Percentiles rank a stretch among this genome's conserved stretches.
Evolutionary conservation across 2,888 invertebrate species (phyloP).

Genomic region (Hemithea aestivaria): DNA sequence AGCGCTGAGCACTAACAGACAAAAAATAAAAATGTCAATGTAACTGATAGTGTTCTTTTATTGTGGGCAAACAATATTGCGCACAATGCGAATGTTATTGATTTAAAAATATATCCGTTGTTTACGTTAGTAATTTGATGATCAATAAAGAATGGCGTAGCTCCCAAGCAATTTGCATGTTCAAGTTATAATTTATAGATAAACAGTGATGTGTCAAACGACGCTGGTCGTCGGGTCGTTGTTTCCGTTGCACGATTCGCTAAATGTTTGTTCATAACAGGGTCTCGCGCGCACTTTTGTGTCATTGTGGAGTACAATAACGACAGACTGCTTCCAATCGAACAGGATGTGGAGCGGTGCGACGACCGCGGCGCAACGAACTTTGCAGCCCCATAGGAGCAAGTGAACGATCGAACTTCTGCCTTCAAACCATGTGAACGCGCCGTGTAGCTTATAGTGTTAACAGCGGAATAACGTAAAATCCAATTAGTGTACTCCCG

Average conservation of each 20-base stretch:
- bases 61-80: constrained; percentile 19
- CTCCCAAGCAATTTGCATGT: constrained; percentile 15
- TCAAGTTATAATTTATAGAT: constrained; percentile 27
- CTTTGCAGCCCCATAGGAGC: constrained; percentile 47
- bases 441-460: constrained; percentile 2
- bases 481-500: constrained; percentile 13
- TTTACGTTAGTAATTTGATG: constrained; percentile 13
- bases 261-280: constrained; percentile 41
- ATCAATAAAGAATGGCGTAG: constrained; percentile 1
- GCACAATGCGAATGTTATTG: constrained; percentile 15
- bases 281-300: constrained; percentile 23
- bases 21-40: constrained; percentile 11
- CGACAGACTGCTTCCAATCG: constrained; percentile 48
- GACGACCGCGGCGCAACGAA: constrained; percentile 61
- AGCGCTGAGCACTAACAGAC: constrained; percentile 16
- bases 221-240: constrained; percentile 32
- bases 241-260: constrained; percentile 32
- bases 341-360: constrained; percentile 64
- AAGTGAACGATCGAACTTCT: constrained; percentile 24
- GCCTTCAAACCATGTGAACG: background rate
- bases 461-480: constrained; percentile 2
- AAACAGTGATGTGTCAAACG: constrained; percentile 41
- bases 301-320: constrained; percentile 43
- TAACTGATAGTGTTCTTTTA: constrained; percentile 15
- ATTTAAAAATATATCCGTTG: constrained; percentile 8